Evolutionary conservation across 2,113 vertebrate genomes (phyloP), one percentile per base, ranked within the genome.

Genomic region (Agapornis roseicollis): DNA sequence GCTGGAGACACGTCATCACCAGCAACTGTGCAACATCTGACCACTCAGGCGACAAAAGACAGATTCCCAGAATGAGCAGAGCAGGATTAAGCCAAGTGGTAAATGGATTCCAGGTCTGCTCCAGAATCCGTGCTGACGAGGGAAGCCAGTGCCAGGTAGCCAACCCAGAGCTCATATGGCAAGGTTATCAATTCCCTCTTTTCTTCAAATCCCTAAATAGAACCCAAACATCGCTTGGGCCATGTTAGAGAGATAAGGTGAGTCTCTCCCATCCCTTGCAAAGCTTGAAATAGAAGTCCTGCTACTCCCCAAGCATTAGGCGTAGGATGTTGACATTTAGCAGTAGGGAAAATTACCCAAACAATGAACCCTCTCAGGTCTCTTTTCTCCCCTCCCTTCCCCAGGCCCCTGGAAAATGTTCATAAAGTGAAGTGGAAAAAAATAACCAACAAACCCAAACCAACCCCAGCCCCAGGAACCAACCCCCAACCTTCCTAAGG

Each of bases 161-260:
- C 79, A 95, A 92, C 89, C 13, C 37, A 0, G 72, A 94, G 89
- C 87, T 76, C 7, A 6, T 50, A 53, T 0, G 1, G 37, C 1
- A 9, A 70, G 55, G 46, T 96, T 96, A 96, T 96, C 93, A 25
- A 64, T 68, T 84, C 58, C 64, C 61, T 95, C 80, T 73, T 86
- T 86, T 95, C 95, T 90, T 95, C 94, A 96, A 94, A 97, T 80
- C 97, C 86, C 13, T 96, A 94, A 91, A 93, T 96, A 94, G 87
- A 94, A 91, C 89, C 64, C 90, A 83, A 76, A 41, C 42, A 88
- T 85, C 1, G 5, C 63, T 89, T 88, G 90, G 90, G 28, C 31
- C 87, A 87, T 90, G 88, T 97, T 70, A 27, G 19, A 71, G 44
- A 90, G 93, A 97, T 97, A 97, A 97, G 79, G 28, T 66, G 89